A percentile compares a stretch with the other conserved stretches of the same genome.
These are phyloP conservation scores for Tokudaia muenninki DNA, from an alignment of 2,797 vertebrate species.

Conservation along the genomic window DNA sequence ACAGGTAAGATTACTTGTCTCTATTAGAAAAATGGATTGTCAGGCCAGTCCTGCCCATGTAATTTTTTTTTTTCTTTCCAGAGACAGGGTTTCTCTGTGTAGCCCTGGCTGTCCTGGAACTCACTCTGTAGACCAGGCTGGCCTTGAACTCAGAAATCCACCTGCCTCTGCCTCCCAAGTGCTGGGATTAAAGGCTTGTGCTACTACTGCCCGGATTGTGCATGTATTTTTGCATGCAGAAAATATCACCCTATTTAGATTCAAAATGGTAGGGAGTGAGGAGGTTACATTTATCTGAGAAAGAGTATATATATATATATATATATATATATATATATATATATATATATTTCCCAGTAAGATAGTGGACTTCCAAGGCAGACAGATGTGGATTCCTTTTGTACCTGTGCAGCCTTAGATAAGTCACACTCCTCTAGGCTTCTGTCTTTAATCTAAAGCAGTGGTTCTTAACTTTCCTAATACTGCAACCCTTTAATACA, in stretches of 20 bases:
- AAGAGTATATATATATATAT: not conserved
- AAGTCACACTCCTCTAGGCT: not conserved
- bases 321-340: too few relatives aligned
- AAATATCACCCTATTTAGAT: constrained; percentile 37
- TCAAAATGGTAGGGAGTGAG: constrained; percentile 1
- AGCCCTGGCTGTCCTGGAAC: too few relatives aligned
- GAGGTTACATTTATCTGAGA: constrained; percentile 24
- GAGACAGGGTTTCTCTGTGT: too few relatives aligned
- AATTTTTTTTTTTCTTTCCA: too few relatives aligned
- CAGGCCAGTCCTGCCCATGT: not conserved
- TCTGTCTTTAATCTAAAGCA: not conserved
- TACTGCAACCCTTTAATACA: not conserved
- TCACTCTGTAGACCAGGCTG: too few relatives aligned
- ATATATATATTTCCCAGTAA: not conserved
- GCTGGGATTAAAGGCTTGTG: too few relatives aligned
- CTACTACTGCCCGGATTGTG: not conserved
- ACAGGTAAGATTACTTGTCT: constrained; percentile 49
- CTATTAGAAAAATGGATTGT: constrained; percentile 47
- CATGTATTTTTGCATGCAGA: not conserved
- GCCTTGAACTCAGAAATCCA: too few relatives aligned
- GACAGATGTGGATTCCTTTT: not conserved
- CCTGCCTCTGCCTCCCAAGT: too few relatives aligned
- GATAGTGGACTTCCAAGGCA: not conserved
- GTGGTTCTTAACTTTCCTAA: not conserved
- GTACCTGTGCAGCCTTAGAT: not conserved